phyloP scores from a whole-genome alignment of 2,888 invertebrate species.

The Tortrix viridana region DNA sequence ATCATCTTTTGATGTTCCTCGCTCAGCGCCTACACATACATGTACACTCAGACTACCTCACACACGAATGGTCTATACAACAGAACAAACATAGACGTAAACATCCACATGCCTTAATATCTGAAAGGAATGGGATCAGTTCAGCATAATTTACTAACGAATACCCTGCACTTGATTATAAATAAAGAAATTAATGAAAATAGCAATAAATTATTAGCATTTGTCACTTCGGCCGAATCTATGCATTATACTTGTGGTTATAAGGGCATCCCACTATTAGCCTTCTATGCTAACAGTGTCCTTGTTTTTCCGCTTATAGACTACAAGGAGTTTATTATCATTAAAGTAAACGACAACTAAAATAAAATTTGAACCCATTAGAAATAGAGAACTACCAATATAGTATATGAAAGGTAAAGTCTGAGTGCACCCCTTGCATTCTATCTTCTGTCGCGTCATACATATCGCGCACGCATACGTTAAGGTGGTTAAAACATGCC shows the following conservation, averaged over 20 bases:
- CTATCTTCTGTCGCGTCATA: slow-evolving; percentile 23
- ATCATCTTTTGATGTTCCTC: slow-evolving; percentile 93
- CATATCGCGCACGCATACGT: slow-evolving; percentile 9
- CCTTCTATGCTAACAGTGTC: no score
- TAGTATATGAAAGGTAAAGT: slow-evolving; percentile 21
- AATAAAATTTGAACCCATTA: not conserved
- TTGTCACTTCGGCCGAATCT: no score
- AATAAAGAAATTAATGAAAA: no score
- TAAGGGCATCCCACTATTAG: no score
- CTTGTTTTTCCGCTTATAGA: no score
- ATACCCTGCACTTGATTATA: no score
- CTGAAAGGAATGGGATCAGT: no score
- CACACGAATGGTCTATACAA: not conserved
- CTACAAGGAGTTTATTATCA: no score
- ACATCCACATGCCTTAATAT: no score
- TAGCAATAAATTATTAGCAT: no score
- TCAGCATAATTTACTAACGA: no score
- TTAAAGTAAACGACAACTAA: not conserved
- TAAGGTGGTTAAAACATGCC: not conserved
- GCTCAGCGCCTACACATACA: slow-evolving; percentile 88
- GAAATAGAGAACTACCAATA: not conserved
- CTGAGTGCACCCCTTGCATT: slow-evolving; percentile 51
- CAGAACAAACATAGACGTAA: not conserved
- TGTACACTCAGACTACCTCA: slow-evolving; percentile 43
- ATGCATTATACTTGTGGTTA: no score